A percentile compares a stretch with the other conserved stretches of the same genome.
phyloP scores from a whole-genome alignment of 1,140 invertebrate species.

The Neelides sp. region DNA sequence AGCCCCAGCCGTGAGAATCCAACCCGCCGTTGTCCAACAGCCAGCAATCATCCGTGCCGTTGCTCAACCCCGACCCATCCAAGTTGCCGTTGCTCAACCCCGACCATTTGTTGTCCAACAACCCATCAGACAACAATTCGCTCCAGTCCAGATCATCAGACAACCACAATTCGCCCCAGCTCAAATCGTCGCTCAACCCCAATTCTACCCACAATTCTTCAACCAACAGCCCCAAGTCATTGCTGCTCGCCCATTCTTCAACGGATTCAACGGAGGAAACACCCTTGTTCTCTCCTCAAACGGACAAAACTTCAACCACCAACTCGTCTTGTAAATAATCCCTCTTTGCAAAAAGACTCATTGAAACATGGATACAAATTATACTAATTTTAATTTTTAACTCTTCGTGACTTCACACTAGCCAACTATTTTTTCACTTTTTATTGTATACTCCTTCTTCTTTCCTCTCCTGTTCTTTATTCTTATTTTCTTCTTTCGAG shows the following conservation, averaged over 20 bases:
- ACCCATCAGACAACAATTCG: conserved; percentile 3
- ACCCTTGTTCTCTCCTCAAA: too few relatives aligned
- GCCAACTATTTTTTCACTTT: too few relatives aligned
- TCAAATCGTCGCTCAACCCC: background rate
- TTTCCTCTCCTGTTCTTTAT: too few relatives aligned
- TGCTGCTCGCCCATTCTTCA: background rate
- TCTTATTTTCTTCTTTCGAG: too few relatives aligned
- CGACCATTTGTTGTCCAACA: conserved; percentile 3
- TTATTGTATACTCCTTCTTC: too few relatives aligned
- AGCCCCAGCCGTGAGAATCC: conserved; percentile 8
- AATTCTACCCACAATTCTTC: background rate
- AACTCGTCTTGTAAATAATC: too few relatives aligned
- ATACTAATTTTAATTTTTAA: too few relatives aligned
- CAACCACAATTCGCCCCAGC: background rate
- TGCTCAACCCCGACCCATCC: background rate
- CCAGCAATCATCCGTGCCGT: background rate
- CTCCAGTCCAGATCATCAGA: background rate
- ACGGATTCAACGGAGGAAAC: background rate
- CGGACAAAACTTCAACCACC: too few relatives aligned
- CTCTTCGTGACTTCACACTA: too few relatives aligned
- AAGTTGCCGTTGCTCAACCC: background rate
- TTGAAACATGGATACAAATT: too few relatives aligned
- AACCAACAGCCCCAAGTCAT: background rate
- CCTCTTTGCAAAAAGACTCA: too few relatives aligned
- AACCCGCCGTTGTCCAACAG: conserved; percentile 2